These are phyloP conservation scores for Daubentonia madagascariensis DNA, from an alignment of 2,113 vertebrate species.

Conservation along the genomic window DNA sequence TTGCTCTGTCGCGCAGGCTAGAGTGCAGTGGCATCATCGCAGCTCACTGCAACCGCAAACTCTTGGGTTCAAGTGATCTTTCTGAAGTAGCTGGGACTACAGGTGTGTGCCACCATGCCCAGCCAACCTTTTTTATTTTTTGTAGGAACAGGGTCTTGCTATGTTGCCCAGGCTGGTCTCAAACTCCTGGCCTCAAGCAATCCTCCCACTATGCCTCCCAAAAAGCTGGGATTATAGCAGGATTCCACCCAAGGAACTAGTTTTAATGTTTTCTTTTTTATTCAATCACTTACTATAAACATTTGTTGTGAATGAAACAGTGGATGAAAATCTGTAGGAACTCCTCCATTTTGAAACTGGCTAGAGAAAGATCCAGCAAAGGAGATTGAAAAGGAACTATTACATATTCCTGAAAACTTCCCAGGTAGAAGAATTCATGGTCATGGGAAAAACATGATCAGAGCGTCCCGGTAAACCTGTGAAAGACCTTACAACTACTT, in stretches of 20 bases:
- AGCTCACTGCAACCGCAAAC: too few species aligned
- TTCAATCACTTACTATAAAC: background rate
- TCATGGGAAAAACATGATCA: background rate
- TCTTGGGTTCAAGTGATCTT: too few species aligned
- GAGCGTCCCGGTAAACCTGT: background rate
- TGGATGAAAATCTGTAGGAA: background rate
- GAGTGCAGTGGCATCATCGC: too few species aligned
- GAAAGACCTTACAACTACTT: background rate
- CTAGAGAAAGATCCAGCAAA: background rate
- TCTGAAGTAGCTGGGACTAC: too few species aligned
- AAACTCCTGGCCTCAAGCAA: too few species aligned
- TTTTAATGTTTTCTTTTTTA: background rate
- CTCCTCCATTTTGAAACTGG: background rate
- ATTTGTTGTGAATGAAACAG: background rate
- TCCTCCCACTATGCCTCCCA: too few species aligned
- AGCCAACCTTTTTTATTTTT: too few species aligned
- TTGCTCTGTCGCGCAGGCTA: too few species aligned
- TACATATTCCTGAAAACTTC: background rate
- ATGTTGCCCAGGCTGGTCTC: too few species aligned
- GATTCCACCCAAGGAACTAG: background rate
- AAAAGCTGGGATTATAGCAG: too few species aligned
- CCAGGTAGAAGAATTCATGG: background rate
- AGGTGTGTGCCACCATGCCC: too few species aligned
- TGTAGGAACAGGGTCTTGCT: too few species aligned
- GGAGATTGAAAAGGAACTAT: background rate